Conservation (phyloP, 2,113 vertebrate genomes). For the Martes martes region DNA sequence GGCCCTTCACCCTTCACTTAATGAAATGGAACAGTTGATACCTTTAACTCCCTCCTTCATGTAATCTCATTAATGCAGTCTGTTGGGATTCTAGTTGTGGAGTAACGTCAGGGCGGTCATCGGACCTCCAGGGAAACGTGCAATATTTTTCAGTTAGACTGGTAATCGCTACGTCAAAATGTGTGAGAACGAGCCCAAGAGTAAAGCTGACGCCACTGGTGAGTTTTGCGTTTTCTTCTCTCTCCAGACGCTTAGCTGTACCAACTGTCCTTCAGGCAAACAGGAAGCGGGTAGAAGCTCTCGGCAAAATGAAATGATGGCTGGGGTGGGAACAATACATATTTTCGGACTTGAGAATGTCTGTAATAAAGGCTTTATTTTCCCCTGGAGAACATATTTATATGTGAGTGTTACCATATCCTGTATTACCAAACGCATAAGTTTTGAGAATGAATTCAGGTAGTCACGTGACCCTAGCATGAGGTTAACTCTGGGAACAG, state of each 20-base stretch:
- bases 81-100: conserved; percentile 80
- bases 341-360: conserved; percentile 53
- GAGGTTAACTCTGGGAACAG: background rate
- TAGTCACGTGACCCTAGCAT: background rate
- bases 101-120: conserved; percentile 73
- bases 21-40: conserved; percentile 83
- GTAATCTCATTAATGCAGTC: conserved; percentile 88
- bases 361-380: conserved; percentile 67
- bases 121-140: conserved; percentile 64
- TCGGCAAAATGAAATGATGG: conserved; percentile 61
- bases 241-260: conserved; percentile 48
- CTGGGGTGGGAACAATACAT: conserved; percentile 58
- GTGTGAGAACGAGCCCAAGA: conserved; percentile 82
- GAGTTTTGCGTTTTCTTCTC: conserved; percentile 79
- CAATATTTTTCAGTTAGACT: conserved; percentile 66
- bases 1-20: conserved; percentile 78
- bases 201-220: conserved; percentile 88
- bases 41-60: conserved; percentile 82
- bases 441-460: background rate
- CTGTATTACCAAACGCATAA: conserved; percentile 2
- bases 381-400: conserved; percentile 62
- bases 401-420: conserved; percentile 63
- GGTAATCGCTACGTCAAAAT: conserved; percentile 75
- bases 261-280: conserved; percentile 46
- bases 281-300: conserved; percentile 62